Conservation (phyloP, 2,797 vertebrate species). For the Peromyscus eremicus region DNA sequence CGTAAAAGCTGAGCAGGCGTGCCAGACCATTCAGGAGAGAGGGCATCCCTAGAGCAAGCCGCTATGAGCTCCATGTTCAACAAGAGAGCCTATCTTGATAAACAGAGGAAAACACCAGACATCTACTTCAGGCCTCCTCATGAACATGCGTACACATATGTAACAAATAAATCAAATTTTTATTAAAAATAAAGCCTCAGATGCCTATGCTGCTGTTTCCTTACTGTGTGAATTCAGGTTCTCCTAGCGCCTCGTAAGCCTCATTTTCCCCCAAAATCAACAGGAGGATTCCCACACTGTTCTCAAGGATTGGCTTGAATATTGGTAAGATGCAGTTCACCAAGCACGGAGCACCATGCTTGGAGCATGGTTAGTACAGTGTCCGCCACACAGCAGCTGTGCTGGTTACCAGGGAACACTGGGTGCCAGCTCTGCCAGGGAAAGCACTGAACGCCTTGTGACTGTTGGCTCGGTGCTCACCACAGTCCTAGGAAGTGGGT, state of each 20-base stretch:
- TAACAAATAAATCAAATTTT: neutral
- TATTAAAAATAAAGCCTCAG: neutral
- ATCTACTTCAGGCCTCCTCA: neutral
- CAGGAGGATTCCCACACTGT: neutral
- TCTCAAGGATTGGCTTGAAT: neutral
- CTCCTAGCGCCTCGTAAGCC: neutral
- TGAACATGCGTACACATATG: neutral
- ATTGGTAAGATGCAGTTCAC: neutral
- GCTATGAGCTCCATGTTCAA: neutral
- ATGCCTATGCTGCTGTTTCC: neutral
- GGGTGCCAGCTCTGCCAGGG: neutral
- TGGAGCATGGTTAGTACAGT: neutral
- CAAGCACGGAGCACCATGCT: neutral
- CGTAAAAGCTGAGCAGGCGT: neutral
- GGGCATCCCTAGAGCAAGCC: neutral
- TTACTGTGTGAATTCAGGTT: neutral
- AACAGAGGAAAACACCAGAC: neutral
- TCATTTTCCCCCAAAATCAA: constrained; percentile 26
- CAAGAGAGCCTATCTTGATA: neutral
- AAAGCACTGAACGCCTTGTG: neutral
- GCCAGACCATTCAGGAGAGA: neutral
- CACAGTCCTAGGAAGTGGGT: neutral
- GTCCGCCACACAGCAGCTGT: neutral
- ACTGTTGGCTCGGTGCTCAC: neutral
- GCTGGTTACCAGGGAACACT: neutral